Conservation (phyloP, 1,140 invertebrate genomes). For the Lepidurus packardi region DNA sequence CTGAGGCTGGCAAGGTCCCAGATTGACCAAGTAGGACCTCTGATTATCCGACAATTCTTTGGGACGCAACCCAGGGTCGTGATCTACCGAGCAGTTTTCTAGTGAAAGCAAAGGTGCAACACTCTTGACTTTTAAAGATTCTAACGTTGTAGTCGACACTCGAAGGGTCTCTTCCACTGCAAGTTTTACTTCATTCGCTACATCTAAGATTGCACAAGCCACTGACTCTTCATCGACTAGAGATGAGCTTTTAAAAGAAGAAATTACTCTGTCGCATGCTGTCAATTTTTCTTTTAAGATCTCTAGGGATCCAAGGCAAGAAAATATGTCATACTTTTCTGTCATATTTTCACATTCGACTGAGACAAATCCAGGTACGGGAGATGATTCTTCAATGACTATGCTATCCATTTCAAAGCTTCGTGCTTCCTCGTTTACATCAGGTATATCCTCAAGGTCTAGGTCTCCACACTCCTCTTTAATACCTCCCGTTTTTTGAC, state of each 20-base stretch:
- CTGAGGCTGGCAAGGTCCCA: conserved; percentile 13
- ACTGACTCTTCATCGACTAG: background rate
- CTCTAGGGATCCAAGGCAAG: background rate
- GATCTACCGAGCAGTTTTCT: background rate
- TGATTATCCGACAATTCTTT: conserved; percentile 6
- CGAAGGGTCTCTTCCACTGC: background rate
- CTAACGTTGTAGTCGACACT: background rate
- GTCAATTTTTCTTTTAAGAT: background rate
- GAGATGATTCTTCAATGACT: background rate
- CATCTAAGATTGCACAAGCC: background rate
- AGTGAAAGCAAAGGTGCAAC: background rate
- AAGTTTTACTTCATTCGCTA: background rate
- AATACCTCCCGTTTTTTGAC: background rate
- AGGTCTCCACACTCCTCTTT: background rate
- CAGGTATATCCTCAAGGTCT: background rate
- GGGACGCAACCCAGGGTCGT: conserved; percentile 18
- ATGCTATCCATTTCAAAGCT: background rate
- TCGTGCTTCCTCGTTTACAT: background rate
- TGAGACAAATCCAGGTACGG: background rate
- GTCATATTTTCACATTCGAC: background rate
- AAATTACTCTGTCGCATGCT: background rate
- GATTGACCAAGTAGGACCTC: conserved; percentile 19
- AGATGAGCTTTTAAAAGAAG: background rate
- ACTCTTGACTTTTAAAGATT: background rate
- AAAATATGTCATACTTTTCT: background rate